Percentiles rank a stretch among this genome's conserved stretches.
Conservation (phyloP, 2,888 invertebrate genomes). For the Drosophila mimica region DNA sequence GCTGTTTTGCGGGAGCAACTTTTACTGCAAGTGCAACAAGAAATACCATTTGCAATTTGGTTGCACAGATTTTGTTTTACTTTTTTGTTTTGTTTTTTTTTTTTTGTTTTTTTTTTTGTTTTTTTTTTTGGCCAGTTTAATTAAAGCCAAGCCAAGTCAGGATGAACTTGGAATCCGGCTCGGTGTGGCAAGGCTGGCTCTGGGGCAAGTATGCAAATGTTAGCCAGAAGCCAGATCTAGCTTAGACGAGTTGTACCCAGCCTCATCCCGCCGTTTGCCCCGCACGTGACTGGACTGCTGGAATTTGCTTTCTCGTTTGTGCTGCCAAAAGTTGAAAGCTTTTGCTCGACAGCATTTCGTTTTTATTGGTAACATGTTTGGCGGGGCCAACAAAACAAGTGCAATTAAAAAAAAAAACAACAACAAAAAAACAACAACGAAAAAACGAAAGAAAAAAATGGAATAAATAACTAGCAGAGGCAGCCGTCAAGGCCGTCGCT, state of each 20-base stretch:
- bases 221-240: slow-evolving; percentile 15
- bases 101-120: slow-evolving; percentile 37
- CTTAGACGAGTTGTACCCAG: slow-evolving; percentile 31
- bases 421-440: slow-evolving; percentile 28
- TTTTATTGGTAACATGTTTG: slow-evolving; percentile 77
- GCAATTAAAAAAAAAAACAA: slow-evolving; percentile 44
- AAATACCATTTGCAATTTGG: slow-evolving; percentile 53
- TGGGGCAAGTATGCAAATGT: slow-evolving; percentile 77
- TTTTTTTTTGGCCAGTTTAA: slow-evolving; percentile 41
- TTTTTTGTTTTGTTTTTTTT: slow-evolving; percentile 18
- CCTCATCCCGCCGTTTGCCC: slow-evolving; percentile 1
- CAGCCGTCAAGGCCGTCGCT: slow-evolving; percentile 40
- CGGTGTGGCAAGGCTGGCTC: slow-evolving; percentile 54
- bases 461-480: slow-evolving; percentile 17
- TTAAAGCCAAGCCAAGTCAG: slow-evolving; percentile 33
- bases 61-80: slow-evolving; percentile 4
- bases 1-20: slow-evolving; percentile 54
- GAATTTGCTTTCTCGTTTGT: slow-evolving; percentile 76
- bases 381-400: slow-evolving; percentile 39
- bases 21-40: slow-evolving; percentile 62
- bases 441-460: not conserved
- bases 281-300: slow-evolving; percentile 35
- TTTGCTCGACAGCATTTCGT: slow-evolving; percentile 62
- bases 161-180: slow-evolving; percentile 39
- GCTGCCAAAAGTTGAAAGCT: slow-evolving; percentile 26